Percentiles rank a stretch among this genome's conserved stretches.
phyloP scores from a whole-genome alignment of 2,113 vertebrate species.

The Xenopus laevis region DNA sequence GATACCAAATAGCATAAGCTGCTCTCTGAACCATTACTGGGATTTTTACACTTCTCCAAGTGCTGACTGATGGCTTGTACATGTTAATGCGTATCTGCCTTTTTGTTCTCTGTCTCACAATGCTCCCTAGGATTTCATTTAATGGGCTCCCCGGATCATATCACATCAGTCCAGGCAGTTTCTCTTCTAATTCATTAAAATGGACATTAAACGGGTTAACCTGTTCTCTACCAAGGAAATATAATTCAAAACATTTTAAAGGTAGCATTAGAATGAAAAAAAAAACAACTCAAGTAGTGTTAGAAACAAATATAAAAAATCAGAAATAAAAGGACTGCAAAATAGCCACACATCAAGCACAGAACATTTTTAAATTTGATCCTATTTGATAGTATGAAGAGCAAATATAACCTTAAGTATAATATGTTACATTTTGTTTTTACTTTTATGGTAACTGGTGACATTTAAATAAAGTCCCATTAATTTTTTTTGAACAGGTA shows the following conservation, averaged over 20 bases:
- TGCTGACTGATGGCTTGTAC: conserved; percentile 45
- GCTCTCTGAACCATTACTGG: conserved; percentile 46
- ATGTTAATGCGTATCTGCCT: conserved; percentile 43
- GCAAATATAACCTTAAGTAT: too few species aligned
- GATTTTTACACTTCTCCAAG: conserved; percentile 45
- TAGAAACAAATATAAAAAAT: conserved; percentile 5
- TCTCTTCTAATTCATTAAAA: conserved; percentile 43
- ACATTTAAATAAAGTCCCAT: too few species aligned
- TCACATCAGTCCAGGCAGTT: conserved; percentile 38
- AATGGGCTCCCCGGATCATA: conserved; percentile 44
- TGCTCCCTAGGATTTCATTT: conserved; percentile 41
- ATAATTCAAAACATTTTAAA: background rate
- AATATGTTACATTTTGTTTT: too few species aligned
- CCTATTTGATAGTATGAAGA: background rate
- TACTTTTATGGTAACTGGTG: too few species aligned
- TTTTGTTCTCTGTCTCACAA: conserved; percentile 42
- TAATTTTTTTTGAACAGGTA: too few species aligned
- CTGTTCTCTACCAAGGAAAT: background rate
- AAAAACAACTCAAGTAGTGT: background rate
- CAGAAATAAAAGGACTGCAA: conserved; percentile 16
- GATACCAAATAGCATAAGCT: conserved; percentile 46
- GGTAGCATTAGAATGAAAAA: conserved; percentile 10
- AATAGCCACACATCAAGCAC: background rate
- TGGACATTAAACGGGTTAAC: conserved; percentile 40
- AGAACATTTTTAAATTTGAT: background rate